Evolutionary conservation across 1,140 invertebrate species (phyloP), one percentile per base, ranked within the genome.

Genomic region (Macrocentrus cingulum): DNA sequence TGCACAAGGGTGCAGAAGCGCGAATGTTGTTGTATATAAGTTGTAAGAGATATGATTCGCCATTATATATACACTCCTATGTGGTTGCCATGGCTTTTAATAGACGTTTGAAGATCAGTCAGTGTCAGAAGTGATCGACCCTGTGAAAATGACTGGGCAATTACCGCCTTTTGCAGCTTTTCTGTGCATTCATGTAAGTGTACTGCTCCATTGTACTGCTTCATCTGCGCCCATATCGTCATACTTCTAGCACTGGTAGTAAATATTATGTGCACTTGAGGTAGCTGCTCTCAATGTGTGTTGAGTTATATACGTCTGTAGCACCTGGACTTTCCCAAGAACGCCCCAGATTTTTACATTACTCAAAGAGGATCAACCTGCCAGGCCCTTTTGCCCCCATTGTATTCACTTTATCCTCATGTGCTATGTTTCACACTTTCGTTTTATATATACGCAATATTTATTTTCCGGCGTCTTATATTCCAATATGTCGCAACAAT

Each of bases 341-440:
- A 67, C 76, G 68, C 76, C 75, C 76, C 77, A 79, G 78, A 79
- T 80, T 80, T 79, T 68, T 72, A 80, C 78, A 79, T 80, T 78
- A 80, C 73, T 80, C 78, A 78, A 79, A 62, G 55, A 60, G 75
- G 76, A 80, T 80, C 74, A 79, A 79, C 67, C 70, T 79, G 76
- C 68, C 77, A 74, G 50, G 46, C 51, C 15, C 68, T 65, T 66
- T 64, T 64, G 59, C 57, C 59, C 32, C 54, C 64, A 22, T 60
- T 52, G 53, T 63, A 60, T 70, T 72, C 72, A 36, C 64, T 69
- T 72, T 65, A 61, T 62, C 68, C 64, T 70, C 66, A 66, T 41
- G 46, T 61, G 41, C 25, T n/a, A n/a, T n/a, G n/a, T n/a, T 29
- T 29, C 25, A 29, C 9, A 9, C 25, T 29, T 29, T 29, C 25